Percentiles rank a stretch among this genome's conserved stretches.
Conservation (phyloP, 2,888 invertebrate species). For the Drosophila mulleri region DNA sequence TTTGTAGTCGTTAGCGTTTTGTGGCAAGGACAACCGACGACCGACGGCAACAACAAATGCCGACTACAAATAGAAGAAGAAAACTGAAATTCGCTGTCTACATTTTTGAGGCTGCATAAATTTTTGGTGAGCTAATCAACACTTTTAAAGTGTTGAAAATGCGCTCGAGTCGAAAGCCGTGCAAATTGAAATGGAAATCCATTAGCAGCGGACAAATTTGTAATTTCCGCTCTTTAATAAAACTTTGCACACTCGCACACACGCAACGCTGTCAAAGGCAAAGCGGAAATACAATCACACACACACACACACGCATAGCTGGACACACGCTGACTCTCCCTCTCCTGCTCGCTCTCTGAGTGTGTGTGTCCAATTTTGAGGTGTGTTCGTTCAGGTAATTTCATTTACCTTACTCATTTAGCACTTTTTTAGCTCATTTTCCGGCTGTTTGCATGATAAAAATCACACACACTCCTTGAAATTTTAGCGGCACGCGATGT, state of each 20-base stretch:
- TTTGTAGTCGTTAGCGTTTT: slow-evolving; percentile 84
- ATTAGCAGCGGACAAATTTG: slow-evolving; percentile 83
- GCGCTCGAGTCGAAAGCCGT: slow-evolving; percentile 23
- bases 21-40: slow-evolving; percentile 67
- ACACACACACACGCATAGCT: slow-evolving; percentile 51
- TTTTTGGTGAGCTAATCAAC: slow-evolving; percentile 63
- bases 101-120: slow-evolving; percentile 64
- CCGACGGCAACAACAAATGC: slow-evolving; percentile 42
- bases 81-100: slow-evolving; percentile 64
- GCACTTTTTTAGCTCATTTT: slow-evolving; percentile 70
- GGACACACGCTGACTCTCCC: slow-evolving; percentile 36
- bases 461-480: slow-evolving; percentile 85
- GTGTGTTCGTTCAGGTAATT: slow-evolving; percentile 82
- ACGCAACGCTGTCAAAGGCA: slow-evolving; percentile 42
- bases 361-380: slow-evolving; percentile 62
- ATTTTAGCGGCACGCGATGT: slow-evolving; percentile 84
- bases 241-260: slow-evolving; percentile 58
- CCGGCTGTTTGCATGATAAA: slow-evolving; percentile 84
- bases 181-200: slow-evolving; percentile 79
- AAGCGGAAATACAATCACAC: slow-evolving; percentile 46
- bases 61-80: not conserved
- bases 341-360: not conserved
- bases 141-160: slow-evolving; percentile 40
- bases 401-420: slow-evolving; percentile 81
- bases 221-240: slow-evolving; percentile 83